Evolutionary conservation across 2,113 vertebrate species (phyloP).

Genomic region (Chlamydotis undulata): DNA sequence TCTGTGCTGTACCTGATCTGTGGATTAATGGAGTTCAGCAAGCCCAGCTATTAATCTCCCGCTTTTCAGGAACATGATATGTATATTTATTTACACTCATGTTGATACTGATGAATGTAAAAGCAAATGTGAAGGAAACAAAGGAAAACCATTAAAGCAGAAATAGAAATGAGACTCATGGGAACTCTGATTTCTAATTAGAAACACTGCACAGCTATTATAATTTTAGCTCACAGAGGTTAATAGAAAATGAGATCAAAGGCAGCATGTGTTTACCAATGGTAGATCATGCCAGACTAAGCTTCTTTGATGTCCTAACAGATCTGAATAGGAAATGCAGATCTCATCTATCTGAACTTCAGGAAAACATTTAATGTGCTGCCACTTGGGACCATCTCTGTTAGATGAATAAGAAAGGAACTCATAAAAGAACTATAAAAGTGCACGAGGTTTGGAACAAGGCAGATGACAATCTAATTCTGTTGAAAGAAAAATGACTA

Average conservation of each 20-base stretch:
- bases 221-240: constrained; percentile 2
- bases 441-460: not conserved
- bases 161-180: not conserved
- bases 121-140: not conserved
- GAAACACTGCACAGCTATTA: not conserved
- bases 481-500: not conserved
- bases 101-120: not conserved
- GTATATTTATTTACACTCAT: not conserved
- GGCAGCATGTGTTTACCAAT: constrained; percentile 40
- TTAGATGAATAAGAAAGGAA: not conserved
- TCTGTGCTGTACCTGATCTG: not conserved
- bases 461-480: not conserved
- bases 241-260: constrained; percentile 57
- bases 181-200: constrained; percentile 30
- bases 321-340: constrained; percentile 20
- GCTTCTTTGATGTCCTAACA: constrained; percentile 50
- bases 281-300: not conserved
- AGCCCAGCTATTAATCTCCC: not conserved
- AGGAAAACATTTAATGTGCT: constrained; percentile 14
- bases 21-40: not conserved
- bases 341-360: constrained; percentile 24
- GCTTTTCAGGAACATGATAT: not conserved
- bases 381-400: not conserved
- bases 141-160: not conserved
- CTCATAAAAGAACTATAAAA: not conserved